Base-by-base conservation (phyloP, 2,888 invertebrate genomes). In the Euplexia lucipara region DNA sequence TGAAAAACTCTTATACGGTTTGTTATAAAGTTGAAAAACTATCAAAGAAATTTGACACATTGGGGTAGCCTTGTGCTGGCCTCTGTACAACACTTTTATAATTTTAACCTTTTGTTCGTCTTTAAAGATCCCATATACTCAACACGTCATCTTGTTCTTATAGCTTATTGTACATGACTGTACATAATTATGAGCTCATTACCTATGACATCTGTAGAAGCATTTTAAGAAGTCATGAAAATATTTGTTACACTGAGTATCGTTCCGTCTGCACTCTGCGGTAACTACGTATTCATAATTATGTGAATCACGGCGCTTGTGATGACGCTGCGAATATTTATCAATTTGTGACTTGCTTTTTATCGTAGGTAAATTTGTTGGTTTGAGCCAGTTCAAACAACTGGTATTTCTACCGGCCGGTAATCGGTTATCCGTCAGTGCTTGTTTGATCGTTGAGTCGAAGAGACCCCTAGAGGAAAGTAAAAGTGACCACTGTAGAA, bases 291-390 rank as follows among this genome's bases (percentile, higher is more conserved):
- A 3, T 22, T n/a, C n/a, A n/a, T n/a, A n/a, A 0, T 41, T 20
- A 10, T 30, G 7, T 42, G n/a, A 61, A 16, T 61, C 44, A 35
- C 14, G 35, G 2, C 16, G 10, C 2, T 22, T 22, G 37, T 63
- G 37, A 62, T 62, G 64, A 47, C 22, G 14, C 35, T 16, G 0
- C 44, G 10, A 32, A 32, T 37, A 35, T 45, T 45, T 37, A 62
- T 62, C 63, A 39, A 32, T 63, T 3, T 16, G 16, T 62, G 63
- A 62, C 64, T 63, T 62, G 64, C 63, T 32, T 18, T 60, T 42
- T 47, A 37, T 34, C 42, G 26, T 9, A 34, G 34, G 1, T n/a
- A 34, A 42, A 0, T n/a, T 42, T 60, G 22, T 60, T 35, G 32
- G 16, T 56, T 56, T 58, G 26, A 10, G 58, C 10, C 0, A n/a